These are phyloP conservation scores for Sakesphorus luctuosus DNA, from an alignment of 2,113 vertebrate genomes.

Conservation along the genomic window DNA sequence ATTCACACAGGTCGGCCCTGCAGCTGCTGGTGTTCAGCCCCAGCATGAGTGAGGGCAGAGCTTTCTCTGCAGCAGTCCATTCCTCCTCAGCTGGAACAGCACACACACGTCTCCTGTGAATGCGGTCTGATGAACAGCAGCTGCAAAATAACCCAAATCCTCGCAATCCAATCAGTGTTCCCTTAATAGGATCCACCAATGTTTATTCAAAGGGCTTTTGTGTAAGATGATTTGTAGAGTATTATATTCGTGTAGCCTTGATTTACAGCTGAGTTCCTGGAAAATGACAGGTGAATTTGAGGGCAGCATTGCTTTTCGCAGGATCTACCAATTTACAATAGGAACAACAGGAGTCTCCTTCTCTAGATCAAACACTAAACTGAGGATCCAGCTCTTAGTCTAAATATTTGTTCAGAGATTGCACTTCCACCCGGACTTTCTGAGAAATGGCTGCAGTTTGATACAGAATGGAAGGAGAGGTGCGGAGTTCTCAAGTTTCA, in stretches of 20 bases:
- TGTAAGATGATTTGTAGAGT: conserved; percentile 41
- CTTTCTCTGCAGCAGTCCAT: neutral
- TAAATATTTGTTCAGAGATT: conserved; percentile 60
- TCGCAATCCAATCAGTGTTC: conserved; percentile 59
- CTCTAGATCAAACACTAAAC: conserved; percentile 52
- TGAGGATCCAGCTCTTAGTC: conserved; percentile 20
- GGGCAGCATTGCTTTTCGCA: conserved; percentile 3
- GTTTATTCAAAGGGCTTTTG: conserved; percentile 59
- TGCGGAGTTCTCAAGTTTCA: conserved; percentile 44
- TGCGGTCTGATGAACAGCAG: conserved; percentile 24
- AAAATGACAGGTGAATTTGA: conserved; percentile 46
- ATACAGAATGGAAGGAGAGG: conserved; percentile 19
- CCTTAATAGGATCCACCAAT: conserved; percentile 46
- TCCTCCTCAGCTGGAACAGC: neutral
- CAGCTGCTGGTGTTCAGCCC: neutral
- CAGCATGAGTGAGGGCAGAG: neutral
- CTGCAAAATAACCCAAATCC: conserved; percentile 66
- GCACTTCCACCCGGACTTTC: conserved; percentile 8
- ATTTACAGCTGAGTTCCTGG: conserved; percentile 38
- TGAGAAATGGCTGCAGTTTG: conserved; percentile 24
- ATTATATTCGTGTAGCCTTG: neutral
- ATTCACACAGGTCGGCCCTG: conserved; percentile 91
- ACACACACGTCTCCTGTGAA: neutral
- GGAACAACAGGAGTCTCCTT: conserved; percentile 32
- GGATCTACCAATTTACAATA: conserved; percentile 35